Conservation (phyloP, 2,113 vertebrate species). For the Chrysochloris asiatica region DNA sequence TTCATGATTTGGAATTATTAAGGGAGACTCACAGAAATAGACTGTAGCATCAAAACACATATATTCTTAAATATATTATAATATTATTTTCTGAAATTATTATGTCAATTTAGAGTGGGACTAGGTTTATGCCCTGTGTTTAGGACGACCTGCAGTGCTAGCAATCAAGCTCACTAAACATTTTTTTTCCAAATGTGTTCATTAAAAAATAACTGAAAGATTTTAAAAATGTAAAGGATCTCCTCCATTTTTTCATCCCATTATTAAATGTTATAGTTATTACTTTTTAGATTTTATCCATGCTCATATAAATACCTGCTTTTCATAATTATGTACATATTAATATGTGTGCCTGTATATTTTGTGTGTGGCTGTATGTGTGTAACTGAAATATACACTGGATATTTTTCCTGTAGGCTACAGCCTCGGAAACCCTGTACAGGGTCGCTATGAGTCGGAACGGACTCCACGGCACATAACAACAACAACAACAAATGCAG, state of each 20-base stretch:
- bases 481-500: no score
- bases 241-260: background rate
- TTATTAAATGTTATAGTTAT: background rate
- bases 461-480: no score
- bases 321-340: fast-evolving
- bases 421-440: no score
- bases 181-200: background rate
- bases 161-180: background rate
- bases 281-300: background rate
- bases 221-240: background rate
- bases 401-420: no score
- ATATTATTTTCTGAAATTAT: background rate
- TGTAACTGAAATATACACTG: background rate
- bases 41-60: background rate
- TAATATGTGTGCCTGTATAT: background rate
- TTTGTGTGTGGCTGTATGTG: background rate
- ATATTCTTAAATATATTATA: background rate
- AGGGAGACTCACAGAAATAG: background rate
- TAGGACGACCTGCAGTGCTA: background rate
- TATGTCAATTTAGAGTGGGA: background rate
- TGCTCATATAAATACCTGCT: background rate
- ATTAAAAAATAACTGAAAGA: background rate
- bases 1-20: background rate
- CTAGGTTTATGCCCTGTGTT: fast-evolving
- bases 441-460: no score